A percentile compares a stretch with the other conserved stretches of the same genome.
Conservation (phyloP, 2,888 invertebrate genomes). For the Melolontha melolontha region DNA sequence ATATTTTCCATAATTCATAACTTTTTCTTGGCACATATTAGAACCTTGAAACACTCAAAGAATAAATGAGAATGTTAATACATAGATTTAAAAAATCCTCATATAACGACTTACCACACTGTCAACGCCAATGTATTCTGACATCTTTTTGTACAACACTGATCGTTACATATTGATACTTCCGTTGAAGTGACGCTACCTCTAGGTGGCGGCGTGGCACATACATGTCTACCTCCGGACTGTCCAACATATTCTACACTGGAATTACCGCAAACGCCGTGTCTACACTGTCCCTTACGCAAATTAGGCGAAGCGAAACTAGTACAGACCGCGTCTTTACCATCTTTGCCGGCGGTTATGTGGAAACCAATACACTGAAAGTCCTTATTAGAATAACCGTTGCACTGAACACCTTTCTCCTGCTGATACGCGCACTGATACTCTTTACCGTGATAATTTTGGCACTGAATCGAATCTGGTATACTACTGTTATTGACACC, state of each 20-base stretch:
- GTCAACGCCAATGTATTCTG: constrained; percentile 59
- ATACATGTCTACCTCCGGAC: constrained; percentile 71
- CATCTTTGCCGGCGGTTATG: constrained; percentile 51
- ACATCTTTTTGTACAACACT: constrained; percentile 58
- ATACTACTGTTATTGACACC: constrained; percentile 50
- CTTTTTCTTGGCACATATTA: no score
- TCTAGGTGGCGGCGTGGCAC: constrained; percentile 64
- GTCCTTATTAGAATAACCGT: constrained; percentile 55
- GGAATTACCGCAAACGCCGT: constrained; percentile 67
- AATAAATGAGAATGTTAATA: no score
- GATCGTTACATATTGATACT: constrained; percentile 57
- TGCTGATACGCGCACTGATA: constrained; percentile 54
- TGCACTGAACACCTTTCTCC: constrained; percentile 65
- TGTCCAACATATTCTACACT: constrained; percentile 73
- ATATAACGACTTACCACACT: constrained; percentile 67
- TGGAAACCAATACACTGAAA: constrained; percentile 57
- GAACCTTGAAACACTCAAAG: no score
- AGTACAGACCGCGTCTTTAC: constrained; percentile 54
- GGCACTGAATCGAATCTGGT: constrained; percentile 62
- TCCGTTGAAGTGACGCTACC: constrained; percentile 52
- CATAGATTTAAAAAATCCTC: no score
- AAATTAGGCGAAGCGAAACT: constrained; percentile 58
- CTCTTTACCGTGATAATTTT: constrained; percentile 57
- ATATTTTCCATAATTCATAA: no score
- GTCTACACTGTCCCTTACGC: constrained; percentile 59